Conservation (phyloP, 2,888 invertebrate species). For the Drosophila dives region DNA sequence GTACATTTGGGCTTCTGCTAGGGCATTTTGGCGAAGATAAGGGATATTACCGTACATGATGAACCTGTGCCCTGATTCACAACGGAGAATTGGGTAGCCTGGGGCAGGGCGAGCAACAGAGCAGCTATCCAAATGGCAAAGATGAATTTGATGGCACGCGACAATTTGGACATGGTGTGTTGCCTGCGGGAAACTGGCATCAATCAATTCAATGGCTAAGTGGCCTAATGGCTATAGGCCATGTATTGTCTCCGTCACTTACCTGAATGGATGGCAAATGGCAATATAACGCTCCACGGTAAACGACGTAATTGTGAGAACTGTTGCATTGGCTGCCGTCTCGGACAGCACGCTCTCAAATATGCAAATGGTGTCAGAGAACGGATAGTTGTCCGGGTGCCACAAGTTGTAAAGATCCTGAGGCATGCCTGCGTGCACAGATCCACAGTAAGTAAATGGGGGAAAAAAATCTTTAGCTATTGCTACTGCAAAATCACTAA, state of each 20-base stretch:
- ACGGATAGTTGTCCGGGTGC: constrained; percentile 90
- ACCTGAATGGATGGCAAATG: constrained; percentile 92
- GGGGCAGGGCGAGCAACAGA: constrained; percentile 90
- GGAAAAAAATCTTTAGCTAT: background rate
- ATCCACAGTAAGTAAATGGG: background rate
- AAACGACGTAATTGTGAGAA: constrained; percentile 94
- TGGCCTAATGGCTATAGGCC: background rate
- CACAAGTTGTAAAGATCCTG: constrained; percentile 91
- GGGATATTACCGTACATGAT: constrained; percentile 80
- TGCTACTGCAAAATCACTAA: constrained; percentile 49
- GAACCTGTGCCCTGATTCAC: constrained; percentile 74
- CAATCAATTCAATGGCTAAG: constrained; percentile 43
- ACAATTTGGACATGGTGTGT: constrained; percentile 94
- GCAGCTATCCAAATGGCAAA: constrained; percentile 92
- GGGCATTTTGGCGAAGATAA: background rate
- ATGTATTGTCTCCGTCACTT: constrained; percentile 41
- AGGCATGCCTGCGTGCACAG: constrained; percentile 88
- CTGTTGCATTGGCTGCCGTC: constrained; percentile 93
- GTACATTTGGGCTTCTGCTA: background rate
- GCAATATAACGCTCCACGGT: constrained; percentile 95
- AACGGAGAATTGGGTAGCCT: constrained; percentile 86
- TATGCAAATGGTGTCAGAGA: constrained; percentile 92
- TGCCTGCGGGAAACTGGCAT: constrained; percentile 72
- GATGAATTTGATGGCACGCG: constrained; percentile 93
- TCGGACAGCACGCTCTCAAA: constrained; percentile 92